These are phyloP conservation scores for Microcebus lehilahytsara DNA, from an alignment of 2,113 vertebrate species.

Conservation along the genomic window DNA sequence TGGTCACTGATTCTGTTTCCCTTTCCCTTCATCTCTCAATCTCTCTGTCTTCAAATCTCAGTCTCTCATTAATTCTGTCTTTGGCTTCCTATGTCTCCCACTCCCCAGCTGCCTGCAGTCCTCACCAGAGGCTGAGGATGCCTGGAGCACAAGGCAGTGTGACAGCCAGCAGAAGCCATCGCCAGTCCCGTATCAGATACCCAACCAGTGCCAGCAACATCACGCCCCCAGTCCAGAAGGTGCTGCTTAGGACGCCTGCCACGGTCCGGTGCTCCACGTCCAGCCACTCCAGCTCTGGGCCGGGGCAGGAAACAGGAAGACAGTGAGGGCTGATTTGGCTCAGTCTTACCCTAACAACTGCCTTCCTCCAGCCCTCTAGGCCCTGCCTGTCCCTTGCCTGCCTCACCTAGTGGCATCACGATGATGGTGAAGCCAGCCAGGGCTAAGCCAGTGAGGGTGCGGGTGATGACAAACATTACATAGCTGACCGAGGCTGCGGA, in stretches of 20 bases:
- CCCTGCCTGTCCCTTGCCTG: background rate
- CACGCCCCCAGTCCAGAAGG: constrained; percentile 88
- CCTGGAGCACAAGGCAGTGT: constrained; percentile 86
- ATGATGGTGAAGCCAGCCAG: constrained; percentile 88
- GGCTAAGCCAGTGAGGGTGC: constrained; percentile 84
- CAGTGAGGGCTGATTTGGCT: background rate
- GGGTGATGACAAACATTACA: constrained; percentile 85
- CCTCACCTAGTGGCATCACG: constrained; percentile 85
- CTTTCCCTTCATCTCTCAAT: background rate
- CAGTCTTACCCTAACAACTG: background rate
- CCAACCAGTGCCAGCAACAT: constrained; percentile 87
- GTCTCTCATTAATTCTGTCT: background rate
- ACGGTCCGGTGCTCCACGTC: constrained; percentile 87
- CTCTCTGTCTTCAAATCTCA: background rate
- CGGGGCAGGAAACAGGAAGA: background rate
- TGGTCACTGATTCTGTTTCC: background rate
- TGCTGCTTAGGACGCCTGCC: constrained; percentile 82
- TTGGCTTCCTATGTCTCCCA: background rate
- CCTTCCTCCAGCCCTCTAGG: background rate
- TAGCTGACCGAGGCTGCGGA: constrained; percentile 85
- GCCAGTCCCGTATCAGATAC: constrained; percentile 89
- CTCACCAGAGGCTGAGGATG: constrained; percentile 89
- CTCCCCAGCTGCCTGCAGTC: background rate
- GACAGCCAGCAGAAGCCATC: constrained; percentile 86
- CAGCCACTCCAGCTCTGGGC: constrained; percentile 88